Evolutionary conservation across 2,113 vertebrate species (phyloP), one percentile per base, ranked within the genome.

Genomic region (Lota lota): DNA sequence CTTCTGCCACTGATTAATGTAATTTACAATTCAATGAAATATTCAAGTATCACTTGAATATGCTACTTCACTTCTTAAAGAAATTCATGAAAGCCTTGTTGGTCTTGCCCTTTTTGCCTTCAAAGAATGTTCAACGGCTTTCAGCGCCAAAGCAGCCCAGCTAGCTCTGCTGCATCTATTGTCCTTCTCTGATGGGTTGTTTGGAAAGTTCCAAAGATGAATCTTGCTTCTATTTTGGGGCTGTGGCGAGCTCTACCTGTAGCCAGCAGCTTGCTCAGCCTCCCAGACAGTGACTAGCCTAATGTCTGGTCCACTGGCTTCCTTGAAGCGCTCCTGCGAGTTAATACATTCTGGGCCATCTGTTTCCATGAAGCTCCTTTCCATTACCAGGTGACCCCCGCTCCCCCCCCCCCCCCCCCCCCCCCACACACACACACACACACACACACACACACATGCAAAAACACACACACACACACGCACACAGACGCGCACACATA

Each of bases 341-440:
- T 90, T 90, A 92, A 93, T 92, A 90, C 85, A 93, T 91, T 91
- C 90, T 84, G 80, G 80, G 85, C 90, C 90, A 91, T 90, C 90
- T 92, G 89, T 88, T 92, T 91, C 83, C 78, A 87, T 84, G 73
- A 82, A 82, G 83, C 78, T 77, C 73, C 81, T 82, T 87, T 85
- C 85, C 81, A 89, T 88, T 88, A 89, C 86, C 80, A 85, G 74
- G 77, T 79, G 50, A 84, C 72, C 86, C 74, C 80, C 74, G 83
- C 69, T 73, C 75, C 56, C 24, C 53, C 53, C 64, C 66, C 40
- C 56, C 61, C 66, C 77, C 68, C 2, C 40, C 7, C 40, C 7
- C 40, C 7, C 40, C 2, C 40, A 47, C 40, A 47, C 40, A 47
- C 40, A 11, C 1, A 47, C 8, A 47, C 6, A 11, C 40, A 11